phyloP scores from a whole-genome alignment of 1,140 invertebrate genomes.

The Scaptomyza montana region DNA sequence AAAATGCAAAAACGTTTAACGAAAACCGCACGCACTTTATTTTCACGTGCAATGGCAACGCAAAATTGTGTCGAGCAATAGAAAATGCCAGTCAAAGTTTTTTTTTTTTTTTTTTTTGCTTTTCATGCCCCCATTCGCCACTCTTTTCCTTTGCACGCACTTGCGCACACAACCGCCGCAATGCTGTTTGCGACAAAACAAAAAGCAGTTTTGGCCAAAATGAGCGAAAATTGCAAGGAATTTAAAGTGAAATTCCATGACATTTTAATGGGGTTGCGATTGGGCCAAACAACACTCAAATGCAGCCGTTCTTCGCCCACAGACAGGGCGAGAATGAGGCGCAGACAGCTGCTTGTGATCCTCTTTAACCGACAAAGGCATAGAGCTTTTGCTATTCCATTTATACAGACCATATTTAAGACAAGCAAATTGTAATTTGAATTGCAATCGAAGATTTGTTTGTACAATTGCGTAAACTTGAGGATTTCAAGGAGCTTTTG shows the following conservation, averaged over 20 bases:
- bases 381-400: not conserved
- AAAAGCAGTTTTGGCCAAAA: conserved; percentile 59
- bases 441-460: too few species aligned
- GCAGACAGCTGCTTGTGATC: not conserved
- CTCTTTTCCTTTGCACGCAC: not conserved
- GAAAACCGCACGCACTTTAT: conserved; percentile 55
- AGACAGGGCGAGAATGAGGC: too few species aligned
- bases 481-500: not conserved
- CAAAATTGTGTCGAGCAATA: not conserved
- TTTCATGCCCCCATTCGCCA: not conserved
- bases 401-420: too few species aligned
- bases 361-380: conserved; percentile 12
- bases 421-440: too few species aligned
- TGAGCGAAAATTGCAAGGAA: conserved; percentile 50
- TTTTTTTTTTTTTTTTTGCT: conserved; percentile 3
- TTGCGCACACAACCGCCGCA: not conserved
- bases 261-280: conserved; percentile 74
- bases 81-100: conserved; percentile 51
- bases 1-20: conserved; percentile 38
- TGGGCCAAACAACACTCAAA: conserved; percentile 28
- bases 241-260: conserved; percentile 81
- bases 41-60: conserved; percentile 38
- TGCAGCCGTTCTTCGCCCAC: not conserved
- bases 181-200: conserved; percentile 27
- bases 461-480: too few species aligned